A percentile compares a stretch with the other conserved stretches of the same genome.
These are phyloP conservation scores for Argentina silus DNA, from an alignment of 2,797 vertebrate species.

Conservation along the genomic window DNA sequence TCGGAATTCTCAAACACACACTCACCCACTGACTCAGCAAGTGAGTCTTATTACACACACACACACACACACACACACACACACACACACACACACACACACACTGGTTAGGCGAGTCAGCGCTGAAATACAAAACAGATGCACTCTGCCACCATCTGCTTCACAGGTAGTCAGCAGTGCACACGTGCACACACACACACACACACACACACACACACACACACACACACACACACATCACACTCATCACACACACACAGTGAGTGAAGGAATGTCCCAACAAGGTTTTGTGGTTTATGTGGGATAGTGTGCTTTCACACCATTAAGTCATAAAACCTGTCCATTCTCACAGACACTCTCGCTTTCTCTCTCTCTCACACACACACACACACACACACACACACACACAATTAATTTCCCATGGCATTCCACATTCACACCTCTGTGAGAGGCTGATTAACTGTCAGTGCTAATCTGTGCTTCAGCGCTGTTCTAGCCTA, in stretches of 20 bases:
- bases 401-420: constrained; percentile 66
- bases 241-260: constrained; percentile 33
- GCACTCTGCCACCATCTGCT: constrained; percentile 63
- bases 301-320: constrained; percentile 54
- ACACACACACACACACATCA: constrained; percentile 19
- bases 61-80: constrained; percentile 27
- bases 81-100: constrained; percentile 35
- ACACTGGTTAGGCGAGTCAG: constrained; percentile 23
- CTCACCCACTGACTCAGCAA: constrained; percentile 63
- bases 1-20: constrained; percentile 60
- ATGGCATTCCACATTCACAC: constrained; percentile 63
- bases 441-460: constrained; percentile 35
- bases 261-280: constrained; percentile 34
- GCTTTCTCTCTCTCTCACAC: constrained; percentile 29
- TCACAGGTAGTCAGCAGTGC: constrained; percentile 66
- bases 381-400: constrained; percentile 53
- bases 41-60: constrained; percentile 37
- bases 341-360: constrained; percentile 47
- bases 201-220: constrained; percentile 41
- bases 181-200: constrained; percentile 32
- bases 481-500: constrained; percentile 55
- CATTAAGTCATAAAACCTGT: constrained; percentile 61
- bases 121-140: constrained; percentile 67
- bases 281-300: constrained; percentile 55
- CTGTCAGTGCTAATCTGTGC: constrained; percentile 63